These are phyloP conservation scores for Proterorhinus semilunaris DNA, from an alignment of 2,113 vertebrate species.

Conservation along the genomic window DNA sequence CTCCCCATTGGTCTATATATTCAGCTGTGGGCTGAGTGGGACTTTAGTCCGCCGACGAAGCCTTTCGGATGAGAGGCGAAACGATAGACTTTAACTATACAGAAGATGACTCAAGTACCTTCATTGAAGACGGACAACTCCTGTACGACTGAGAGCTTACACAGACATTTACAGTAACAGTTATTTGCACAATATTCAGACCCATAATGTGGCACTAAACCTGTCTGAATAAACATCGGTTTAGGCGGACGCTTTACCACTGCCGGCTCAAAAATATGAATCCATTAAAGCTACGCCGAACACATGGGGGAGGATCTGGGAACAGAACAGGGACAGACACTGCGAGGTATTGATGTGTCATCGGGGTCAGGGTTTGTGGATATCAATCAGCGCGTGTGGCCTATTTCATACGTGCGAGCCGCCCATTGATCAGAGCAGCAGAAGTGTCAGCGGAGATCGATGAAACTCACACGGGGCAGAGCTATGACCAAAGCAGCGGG, in stretches of 20 bases:
- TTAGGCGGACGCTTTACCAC: not conserved
- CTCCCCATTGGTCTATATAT: too few relatives aligned
- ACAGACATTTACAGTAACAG: not conserved
- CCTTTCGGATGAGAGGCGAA: too few relatives aligned
- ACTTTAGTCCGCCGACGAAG: too few relatives aligned
- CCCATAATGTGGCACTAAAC: not conserved
- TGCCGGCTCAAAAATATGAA: conserved; percentile 1
- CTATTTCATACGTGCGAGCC: conserved; percentile 47
- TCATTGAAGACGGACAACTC: too few relatives aligned
- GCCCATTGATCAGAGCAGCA: conserved; percentile 27
- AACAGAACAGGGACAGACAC: conserved; percentile 1
- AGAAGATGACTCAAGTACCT: too few relatives aligned
- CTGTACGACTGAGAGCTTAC: too few relatives aligned
- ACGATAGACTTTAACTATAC: too few relatives aligned
- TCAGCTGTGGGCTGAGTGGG: too few relatives aligned
- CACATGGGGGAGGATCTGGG: conserved; percentile 8
- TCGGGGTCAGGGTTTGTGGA: conserved; percentile 30
- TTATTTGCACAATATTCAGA: not conserved
- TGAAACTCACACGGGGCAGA: conserved; percentile 25
- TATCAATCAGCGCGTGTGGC: conserved; percentile 41
- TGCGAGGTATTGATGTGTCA: conserved; percentile 24
- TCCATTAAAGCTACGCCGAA: not conserved
- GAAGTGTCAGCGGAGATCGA: conserved; percentile 25
- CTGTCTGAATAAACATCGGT: not conserved
- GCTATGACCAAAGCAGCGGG: not conserved